phyloP scores from a whole-genome alignment of 2,113 vertebrate species.

The Microtus richardsoni region DNA sequence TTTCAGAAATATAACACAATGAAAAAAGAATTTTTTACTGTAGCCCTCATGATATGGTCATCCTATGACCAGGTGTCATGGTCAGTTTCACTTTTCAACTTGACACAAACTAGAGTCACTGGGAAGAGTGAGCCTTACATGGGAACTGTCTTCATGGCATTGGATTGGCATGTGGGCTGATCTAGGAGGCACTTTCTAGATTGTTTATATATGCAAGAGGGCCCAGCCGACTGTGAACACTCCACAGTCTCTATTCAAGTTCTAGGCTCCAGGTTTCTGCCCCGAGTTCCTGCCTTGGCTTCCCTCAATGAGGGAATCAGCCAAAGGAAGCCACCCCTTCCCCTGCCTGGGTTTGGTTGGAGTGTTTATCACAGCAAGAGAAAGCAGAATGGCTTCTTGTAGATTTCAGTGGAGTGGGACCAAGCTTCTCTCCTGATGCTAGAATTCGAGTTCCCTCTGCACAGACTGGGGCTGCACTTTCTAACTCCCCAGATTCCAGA shows the following conservation, averaged over 20 bases:
- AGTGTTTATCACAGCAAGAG: not conserved
- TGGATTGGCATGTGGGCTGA: not conserved
- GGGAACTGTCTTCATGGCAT: not conserved
- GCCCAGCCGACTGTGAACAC: not conserved
- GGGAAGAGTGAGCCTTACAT: not conserved
- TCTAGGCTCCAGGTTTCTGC: not conserved
- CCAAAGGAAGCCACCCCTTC: not conserved
- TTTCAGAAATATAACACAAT: not conserved
- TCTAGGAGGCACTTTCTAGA: not conserved
- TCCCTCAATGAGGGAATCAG: not conserved
- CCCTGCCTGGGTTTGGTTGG: not conserved
- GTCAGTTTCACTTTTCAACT: not conserved
- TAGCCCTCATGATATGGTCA: not conserved
- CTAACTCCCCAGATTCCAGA: not conserved
- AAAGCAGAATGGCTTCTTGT: constrained; percentile 61
- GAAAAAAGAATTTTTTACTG: not conserved
- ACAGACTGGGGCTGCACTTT: constrained; percentile 53
- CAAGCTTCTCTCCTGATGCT: not conserved
- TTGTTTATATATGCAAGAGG: not conserved
- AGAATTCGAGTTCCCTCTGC: not conserved
- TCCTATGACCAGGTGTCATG: not conserved
- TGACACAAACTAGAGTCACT: not conserved
- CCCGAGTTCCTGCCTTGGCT: not conserved
- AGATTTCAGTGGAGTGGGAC: constrained; percentile 1
- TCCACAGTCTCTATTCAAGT: not conserved